These are phyloP conservation scores for Netelia fuscicornis DNA, from an alignment of 2,888 invertebrate genomes.

Conservation along the genomic window DNA sequence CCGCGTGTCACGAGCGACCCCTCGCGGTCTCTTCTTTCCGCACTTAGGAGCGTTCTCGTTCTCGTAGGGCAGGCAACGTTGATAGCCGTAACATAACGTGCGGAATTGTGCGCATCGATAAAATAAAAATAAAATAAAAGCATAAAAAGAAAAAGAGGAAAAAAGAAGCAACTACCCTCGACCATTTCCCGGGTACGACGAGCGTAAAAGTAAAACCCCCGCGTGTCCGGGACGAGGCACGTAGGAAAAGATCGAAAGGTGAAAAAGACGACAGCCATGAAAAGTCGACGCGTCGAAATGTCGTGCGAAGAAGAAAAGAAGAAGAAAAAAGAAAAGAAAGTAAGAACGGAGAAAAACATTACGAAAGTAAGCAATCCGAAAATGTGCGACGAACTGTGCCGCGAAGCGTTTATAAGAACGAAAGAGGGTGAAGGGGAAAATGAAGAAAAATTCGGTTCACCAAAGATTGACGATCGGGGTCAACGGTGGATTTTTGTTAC, in stretches of 20 bases:
- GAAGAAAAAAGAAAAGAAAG: constrained; percentile 68
- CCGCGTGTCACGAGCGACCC: constrained; percentile 37
- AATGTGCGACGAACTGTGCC: too few relatives aligned
- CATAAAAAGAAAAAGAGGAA: not conserved
- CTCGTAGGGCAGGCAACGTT: constrained; percentile 16
- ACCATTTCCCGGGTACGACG: not conserved
- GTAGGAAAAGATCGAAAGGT: constrained; percentile 12
- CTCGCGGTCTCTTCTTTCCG: not conserved
- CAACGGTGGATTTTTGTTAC: constrained; percentile 33
- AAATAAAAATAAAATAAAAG: constrained; percentile 40
- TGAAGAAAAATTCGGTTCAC: constrained; percentile 40
- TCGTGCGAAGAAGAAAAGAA: constrained; percentile 62
- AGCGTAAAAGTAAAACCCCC: constrained; percentile 71
- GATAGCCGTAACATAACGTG: constrained; percentile 54
- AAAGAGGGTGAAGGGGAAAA: not conserved
- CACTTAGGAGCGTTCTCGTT: not conserved
- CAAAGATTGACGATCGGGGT: constrained; percentile 57
- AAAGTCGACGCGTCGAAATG: constrained; percentile 19
- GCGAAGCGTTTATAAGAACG: not conserved
- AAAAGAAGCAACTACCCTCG: not conserved
- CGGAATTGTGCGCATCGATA: constrained; percentile 53
- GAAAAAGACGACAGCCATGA: constrained; percentile 16
- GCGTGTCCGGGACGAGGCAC: too few relatives aligned
- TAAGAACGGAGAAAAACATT: not conserved
- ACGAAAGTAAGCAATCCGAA: too few relatives aligned